Conservation (phyloP, 2,797 vertebrate species). For the Bovichtus variegatus region DNA sequence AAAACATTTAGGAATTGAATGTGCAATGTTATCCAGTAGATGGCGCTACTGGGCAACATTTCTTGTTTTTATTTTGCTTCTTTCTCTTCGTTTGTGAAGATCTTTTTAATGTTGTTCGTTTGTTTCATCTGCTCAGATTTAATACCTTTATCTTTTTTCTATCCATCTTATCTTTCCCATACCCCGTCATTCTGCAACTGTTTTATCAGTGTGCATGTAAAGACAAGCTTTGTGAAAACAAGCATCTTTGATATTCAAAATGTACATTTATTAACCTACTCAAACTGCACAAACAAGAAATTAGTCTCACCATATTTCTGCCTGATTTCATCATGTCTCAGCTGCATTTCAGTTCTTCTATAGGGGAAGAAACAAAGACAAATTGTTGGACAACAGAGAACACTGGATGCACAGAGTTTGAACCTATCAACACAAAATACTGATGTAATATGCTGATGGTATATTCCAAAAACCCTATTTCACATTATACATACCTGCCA, state of each 20-base stretch:
- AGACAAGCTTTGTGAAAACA: not conserved
- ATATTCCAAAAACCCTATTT: not conserved
- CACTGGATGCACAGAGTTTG: not conserved
- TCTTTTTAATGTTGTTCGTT: not conserved
- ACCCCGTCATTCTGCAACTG: not conserved
- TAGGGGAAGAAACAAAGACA: conserved; percentile 48
- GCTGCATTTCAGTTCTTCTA: conserved; percentile 94
- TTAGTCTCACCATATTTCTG: conserved; percentile 91
- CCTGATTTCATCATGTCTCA: conserved; percentile 95
- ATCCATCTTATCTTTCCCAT: not conserved
- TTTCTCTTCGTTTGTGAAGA: not conserved
- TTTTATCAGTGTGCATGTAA: conserved; percentile 5
- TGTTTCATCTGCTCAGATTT: conserved; percentile 2
- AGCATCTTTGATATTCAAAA: not conserved
- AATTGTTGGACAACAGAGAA: conserved; percentile 43
- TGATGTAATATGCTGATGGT: not conserved
- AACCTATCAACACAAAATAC: conserved; percentile 14
- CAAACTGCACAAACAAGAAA: conserved; percentile 8
- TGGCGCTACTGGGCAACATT: conserved; percentile 29
- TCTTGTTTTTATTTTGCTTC: not conserved
- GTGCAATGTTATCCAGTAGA: conserved; percentile 57
- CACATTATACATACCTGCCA: not conserved
- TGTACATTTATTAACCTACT: conserved; percentile 8
- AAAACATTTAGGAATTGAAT: not conserved
- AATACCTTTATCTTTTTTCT: not conserved